Conservation (phyloP, 2,888 invertebrate genomes). For the Hirtodrosophila trivittata region DNA sequence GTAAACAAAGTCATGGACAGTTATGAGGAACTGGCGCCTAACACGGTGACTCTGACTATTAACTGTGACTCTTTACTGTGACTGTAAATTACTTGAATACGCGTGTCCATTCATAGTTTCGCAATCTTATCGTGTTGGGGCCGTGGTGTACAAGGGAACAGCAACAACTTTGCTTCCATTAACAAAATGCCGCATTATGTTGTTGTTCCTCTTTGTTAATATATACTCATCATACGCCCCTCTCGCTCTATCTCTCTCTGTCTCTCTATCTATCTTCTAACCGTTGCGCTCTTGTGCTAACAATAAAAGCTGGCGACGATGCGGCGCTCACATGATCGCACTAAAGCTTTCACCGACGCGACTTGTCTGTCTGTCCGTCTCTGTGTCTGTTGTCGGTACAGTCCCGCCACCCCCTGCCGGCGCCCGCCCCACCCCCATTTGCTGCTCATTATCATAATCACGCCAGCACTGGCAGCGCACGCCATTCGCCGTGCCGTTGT, state of each 20-base stretch:
- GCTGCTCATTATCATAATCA: conserved; percentile 70
- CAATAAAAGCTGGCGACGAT: conserved; percentile 51
- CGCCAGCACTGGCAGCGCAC: conserved; percentile 39
- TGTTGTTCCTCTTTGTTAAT: conserved; percentile 19
- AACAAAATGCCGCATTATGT: conserved; percentile 35
- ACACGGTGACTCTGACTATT: conserved; percentile 11
- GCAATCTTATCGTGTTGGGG: conserved; percentile 58
- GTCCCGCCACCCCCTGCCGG: conserved; percentile 27
- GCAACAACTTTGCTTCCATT: conserved; percentile 15
- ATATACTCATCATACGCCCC: conserved; percentile 14
- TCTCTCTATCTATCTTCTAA: not conserved
- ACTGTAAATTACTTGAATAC: conserved; percentile 18
- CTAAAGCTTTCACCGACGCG: conserved; percentile 45
- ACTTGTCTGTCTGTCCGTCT: conserved; percentile 19
- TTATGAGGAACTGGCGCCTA: conserved; percentile 14
- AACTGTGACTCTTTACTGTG: conserved; percentile 16
- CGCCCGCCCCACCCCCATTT: conserved; percentile 29
- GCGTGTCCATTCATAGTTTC: conserved; percentile 62
- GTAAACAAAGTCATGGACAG: conserved; percentile 69
- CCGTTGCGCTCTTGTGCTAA: conserved; percentile 27
- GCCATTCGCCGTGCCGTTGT: conserved; percentile 19
- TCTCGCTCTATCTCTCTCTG: conserved; percentile 9
- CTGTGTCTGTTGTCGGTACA: conserved; percentile 47
- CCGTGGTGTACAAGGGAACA: conserved; percentile 32
- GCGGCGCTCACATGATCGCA: conserved; percentile 70